phyloP scores from a whole-genome alignment of 1,140 invertebrate species.

The Phthorimaea operculella region DNA sequence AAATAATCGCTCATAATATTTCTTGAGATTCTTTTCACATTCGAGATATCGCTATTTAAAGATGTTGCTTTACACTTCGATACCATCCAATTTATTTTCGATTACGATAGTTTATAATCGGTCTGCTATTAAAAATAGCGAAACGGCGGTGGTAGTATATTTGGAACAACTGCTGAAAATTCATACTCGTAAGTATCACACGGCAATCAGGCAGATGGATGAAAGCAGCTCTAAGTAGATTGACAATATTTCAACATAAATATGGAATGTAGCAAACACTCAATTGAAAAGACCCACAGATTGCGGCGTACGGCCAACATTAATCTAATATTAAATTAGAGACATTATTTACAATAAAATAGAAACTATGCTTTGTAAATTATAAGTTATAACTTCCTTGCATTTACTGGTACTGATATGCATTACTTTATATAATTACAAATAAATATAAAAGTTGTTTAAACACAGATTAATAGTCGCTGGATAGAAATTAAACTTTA shows the following conservation, averaged over 20 bases:
- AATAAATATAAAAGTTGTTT: conserved; percentile 68
- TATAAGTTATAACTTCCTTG: conserved; percentile 56
- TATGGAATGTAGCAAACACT: conserved; percentile 68
- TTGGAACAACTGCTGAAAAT: too few species aligned
- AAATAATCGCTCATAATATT: too few species aligned
- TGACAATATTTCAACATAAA: conserved; percentile 65
- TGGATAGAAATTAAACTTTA: conserved; percentile 63
- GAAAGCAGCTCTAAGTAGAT: conserved; percentile 36
- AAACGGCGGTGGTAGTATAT: too few species aligned
- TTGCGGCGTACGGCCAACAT: conserved; percentile 52
- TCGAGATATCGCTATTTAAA: too few species aligned
- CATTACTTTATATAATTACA: conserved; percentile 45
- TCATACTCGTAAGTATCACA: too few species aligned
- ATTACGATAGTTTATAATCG: too few species aligned
- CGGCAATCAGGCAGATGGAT: conserved; percentile 24
- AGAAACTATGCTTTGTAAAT: conserved; percentile 65
- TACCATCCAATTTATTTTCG: too few species aligned
- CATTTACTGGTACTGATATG: conserved; percentile 62
- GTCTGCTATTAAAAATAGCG: too few species aligned
- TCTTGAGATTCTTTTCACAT: too few species aligned
- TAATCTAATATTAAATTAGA: conserved; percentile 64
- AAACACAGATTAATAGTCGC: conserved; percentile 59
- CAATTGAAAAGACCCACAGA: conserved; percentile 58
- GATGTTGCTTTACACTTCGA: too few species aligned
- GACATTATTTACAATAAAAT: conserved; percentile 66